Base-by-base conservation (phyloP, 2,888 invertebrate species). In the Parnassius orleans region DNA sequence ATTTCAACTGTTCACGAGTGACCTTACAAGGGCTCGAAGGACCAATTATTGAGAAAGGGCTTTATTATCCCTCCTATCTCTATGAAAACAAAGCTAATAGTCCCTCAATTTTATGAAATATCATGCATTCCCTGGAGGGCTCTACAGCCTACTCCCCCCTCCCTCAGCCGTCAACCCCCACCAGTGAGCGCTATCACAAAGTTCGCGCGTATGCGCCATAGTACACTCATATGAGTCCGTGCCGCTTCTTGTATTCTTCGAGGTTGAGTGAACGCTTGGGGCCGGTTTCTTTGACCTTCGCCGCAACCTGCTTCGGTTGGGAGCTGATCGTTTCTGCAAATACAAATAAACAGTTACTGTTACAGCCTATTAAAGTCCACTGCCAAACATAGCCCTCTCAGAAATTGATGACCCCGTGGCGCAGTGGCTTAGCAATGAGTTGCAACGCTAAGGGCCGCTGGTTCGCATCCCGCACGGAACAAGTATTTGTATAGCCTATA, bases 181-280 rank as follows among this genome's bases (percentile, higher is more conserved):
- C 12, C 46, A 42, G 33, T 24, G 53, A 58, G 24, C 48, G 58
- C 48, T 50, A 41, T 55, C 15, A 52, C 53, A 48, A 61, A 42
- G 10, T 3, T 10, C 15, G 48, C 48, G n/a, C 7, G 10, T 10
- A n/a, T 47, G 9, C 7, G 9, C 24, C 24, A 15, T 14, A 64
- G 66, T 57, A 72, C 66, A 71, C 81, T 86, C 86, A 96, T 86
- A 98, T 98, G 67, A 98, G 94, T 60, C 98, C 98, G 72, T 97
- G 94, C 77, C 97, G 95, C 86, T 97, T 97, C 92, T 98, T 98
- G 86, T 98, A 98, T 81, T 98, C 98, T 78, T 98, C 97, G 68
- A 98, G 89, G 81, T 98, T 98, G 53, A 98, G 89, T 0, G 97
- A 97, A 63, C 98, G 90, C 70, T 96, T 95, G 9, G 98, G 97